Evolutionary conservation across 2,113 vertebrate genomes (phyloP).

Genomic region (Stomatorhinus ivindoensis): DNA sequence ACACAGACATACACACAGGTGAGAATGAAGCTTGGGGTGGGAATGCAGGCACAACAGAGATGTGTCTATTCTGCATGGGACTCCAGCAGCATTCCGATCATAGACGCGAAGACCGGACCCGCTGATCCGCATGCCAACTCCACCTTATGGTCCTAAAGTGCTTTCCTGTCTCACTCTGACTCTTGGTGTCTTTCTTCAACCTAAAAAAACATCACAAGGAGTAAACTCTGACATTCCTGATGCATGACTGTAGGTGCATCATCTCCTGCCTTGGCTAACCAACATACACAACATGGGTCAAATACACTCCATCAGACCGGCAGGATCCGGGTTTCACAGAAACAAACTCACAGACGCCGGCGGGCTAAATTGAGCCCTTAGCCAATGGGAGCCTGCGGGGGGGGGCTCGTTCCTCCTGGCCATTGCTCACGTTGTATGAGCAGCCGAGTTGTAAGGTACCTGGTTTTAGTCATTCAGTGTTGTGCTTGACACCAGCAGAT

Average conservation of each 20-base stretch:
- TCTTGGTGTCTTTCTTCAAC: not conserved
- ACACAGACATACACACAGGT: not conserved
- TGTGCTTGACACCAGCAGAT: not conserved
- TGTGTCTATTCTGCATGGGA: not conserved
- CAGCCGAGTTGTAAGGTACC: not conserved
- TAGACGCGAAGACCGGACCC: not conserved
- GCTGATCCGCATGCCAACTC: not conserved
- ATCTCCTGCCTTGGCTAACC: not conserved
- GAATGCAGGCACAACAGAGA: too few relatives aligned
- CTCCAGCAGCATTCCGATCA: not conserved
- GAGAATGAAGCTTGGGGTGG: not conserved
- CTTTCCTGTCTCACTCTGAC: not conserved
- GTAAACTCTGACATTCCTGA: not conserved
- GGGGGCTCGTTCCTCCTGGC: not conserved
- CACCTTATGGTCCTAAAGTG: not conserved
- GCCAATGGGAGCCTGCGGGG: not conserved
- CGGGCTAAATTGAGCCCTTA: not conserved
- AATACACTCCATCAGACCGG: not conserved
- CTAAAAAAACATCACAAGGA: not conserved
- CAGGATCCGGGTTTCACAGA: not conserved
- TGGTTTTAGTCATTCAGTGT: not conserved
- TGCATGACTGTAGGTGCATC: not conserved
- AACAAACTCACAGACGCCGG: not conserved
- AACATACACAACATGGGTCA: not conserved
- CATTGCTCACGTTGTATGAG: not conserved